phyloP scores from a whole-genome alignment of 1,140 invertebrate species.

The Matsumurasca onukii region DNA sequence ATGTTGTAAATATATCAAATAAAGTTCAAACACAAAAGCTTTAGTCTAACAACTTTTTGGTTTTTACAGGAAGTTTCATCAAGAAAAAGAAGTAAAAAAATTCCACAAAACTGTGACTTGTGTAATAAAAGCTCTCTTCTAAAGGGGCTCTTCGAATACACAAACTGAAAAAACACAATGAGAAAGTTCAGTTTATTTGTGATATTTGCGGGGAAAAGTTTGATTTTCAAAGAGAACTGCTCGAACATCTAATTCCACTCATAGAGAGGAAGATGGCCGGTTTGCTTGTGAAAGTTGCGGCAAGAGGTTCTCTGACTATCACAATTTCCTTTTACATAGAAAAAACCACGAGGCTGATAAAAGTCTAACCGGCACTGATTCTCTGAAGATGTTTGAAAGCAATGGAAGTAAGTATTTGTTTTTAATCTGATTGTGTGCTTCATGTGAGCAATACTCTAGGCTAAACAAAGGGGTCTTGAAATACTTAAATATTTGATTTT shows the following conservation, averaged over 20 bases:
- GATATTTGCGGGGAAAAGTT: slow-evolving; percentile 13
- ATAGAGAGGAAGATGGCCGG: slow-evolving; percentile 17
- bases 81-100: slow-evolving; percentile 10
- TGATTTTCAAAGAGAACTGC: slow-evolving; percentile 20
- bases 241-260: slow-evolving; percentile 12
- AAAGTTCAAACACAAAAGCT: no score
- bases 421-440: no score
- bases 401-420: slow-evolving; percentile 5
- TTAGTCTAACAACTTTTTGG: no score
- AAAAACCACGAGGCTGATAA: no score
- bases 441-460: no score
- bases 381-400: not conserved
- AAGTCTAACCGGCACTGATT: no score
- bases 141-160: slow-evolving; percentile 24
- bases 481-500: no score
- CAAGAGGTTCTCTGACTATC: slow-evolving; percentile 9
- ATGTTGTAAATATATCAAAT: no score
- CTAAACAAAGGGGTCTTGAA: no score
- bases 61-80: not conserved
- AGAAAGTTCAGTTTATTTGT: slow-evolving; percentile 19
- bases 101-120: slow-evolving; percentile 23
- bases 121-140: slow-evolving; percentile 30
- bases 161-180: slow-evolving; percentile 22
- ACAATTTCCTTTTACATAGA: not conserved
- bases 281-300: slow-evolving; percentile 17